Percentiles rank a stretch among this genome's conserved stretches.
These are phyloP conservation scores for Atlantisia rogersi DNA, from an alignment of 2,113 vertebrate genomes.

Conservation along the genomic window DNA sequence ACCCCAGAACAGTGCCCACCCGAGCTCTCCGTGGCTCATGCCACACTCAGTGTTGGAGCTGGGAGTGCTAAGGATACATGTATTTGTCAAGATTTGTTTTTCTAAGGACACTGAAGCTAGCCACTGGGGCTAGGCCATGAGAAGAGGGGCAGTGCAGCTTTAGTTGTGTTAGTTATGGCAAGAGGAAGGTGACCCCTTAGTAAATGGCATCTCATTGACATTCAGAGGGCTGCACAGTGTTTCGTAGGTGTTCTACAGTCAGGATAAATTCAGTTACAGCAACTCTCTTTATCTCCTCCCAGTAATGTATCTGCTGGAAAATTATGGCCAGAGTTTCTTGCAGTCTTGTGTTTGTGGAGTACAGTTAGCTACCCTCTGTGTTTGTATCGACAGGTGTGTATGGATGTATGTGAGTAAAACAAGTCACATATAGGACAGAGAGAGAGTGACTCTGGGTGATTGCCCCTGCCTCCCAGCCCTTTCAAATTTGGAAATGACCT, in stretches of 20 bases:
- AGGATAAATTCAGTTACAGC: neutral
- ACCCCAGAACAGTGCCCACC: neutral
- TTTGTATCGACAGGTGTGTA: neutral
- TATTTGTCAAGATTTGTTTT: neutral
- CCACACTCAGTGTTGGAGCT: neutral
- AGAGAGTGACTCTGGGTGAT: neutral
- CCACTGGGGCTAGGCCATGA: neutral
- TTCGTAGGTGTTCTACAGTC: neutral
- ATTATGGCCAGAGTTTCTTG: neutral
- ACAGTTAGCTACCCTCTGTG: neutral
- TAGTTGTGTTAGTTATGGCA: neutral
- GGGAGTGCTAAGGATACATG: neutral
- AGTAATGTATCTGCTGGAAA: neutral
- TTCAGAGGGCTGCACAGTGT: neutral
- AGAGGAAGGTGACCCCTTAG: rapidly evolving
- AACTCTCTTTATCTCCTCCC: neutral
- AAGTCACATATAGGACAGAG: neutral
- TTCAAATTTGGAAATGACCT: neutral
- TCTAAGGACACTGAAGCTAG: neutral
- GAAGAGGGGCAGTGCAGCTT: rapidly evolving
- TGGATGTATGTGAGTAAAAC: neutral
- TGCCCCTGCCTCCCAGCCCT: rapidly evolving
- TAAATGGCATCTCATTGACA: neutral
- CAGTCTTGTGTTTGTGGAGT: neutral
- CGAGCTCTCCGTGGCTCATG: neutral